Base-by-base conservation (phyloP, 1,140 invertebrate species). In the Araneus ventricosus region DNA sequence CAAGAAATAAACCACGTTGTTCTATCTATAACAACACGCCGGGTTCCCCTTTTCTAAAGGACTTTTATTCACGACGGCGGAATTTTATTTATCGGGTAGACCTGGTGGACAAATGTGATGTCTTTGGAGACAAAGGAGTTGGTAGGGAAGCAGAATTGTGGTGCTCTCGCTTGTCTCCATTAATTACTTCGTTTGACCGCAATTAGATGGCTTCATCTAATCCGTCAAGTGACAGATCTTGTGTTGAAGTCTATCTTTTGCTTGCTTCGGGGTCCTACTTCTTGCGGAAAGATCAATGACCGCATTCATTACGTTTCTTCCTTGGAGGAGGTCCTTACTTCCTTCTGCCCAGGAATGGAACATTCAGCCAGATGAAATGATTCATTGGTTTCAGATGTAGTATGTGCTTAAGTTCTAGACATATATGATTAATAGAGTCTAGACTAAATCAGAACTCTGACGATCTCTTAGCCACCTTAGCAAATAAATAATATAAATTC, bases 161-260 rank as follows among this genome's bases (percentile, higher is more conserved):
- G 80, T 82, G 80, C 22, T 52, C 37, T 24, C 39, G 41, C 37
- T 10, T 82, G 80, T 82, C 80, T 52, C 27, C 80, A 82, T 82
- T 82, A 82, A 82, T 82, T 82, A 82, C 80, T 82, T 8, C 37
- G 80, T 82, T 41, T 24, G 80, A 82, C 80, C 80, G 80, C 80
- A 82, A 82, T 82, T 82, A 82, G 41, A 52, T 52, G 41, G 80
- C 27, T 41, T 82, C 39, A 52, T 41, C 80, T 82, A 82, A 82
- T 82, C 37, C 80, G 14, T 75, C 70, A 75, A 75, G 34, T 22
- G 70, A 75, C 70, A 75, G 70, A 75, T 75, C 70, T 75, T 75
- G 34, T 75, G 70, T 75, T 75, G 70, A 75, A 37, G 70, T 75
- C 70, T 75, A 75, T 75, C 70, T 75, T 75, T 75, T 75, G 70